Evolutionary conservation across 2,113 vertebrate species (phyloP).

Genomic region (Hemichromis elongatus): DNA sequence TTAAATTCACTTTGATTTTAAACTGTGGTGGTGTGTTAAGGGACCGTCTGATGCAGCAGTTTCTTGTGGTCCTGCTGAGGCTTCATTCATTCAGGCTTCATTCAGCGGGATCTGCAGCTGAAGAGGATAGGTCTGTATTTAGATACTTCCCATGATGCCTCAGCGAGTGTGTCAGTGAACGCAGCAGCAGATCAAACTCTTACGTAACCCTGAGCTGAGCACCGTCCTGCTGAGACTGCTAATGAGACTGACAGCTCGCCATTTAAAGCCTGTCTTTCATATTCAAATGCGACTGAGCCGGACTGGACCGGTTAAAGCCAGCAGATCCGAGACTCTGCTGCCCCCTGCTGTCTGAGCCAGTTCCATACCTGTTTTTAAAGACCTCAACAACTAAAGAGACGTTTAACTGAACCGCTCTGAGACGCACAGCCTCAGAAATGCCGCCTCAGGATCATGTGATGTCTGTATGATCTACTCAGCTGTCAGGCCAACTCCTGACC

Average conservation of each 20-base stretch:
- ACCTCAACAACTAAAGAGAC: background rate
- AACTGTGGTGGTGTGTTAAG: background rate
- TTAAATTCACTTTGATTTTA: background rate
- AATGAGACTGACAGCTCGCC: background rate
- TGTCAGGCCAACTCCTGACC: background rate
- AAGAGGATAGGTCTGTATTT: background rate
- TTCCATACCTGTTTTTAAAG: background rate
- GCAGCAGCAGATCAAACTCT: background rate
- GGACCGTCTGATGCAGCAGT: background rate
- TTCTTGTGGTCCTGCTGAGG: background rate
- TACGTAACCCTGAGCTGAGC: background rate
- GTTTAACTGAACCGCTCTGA: background rate
- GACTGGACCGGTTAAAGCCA: background rate
- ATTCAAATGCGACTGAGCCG: background rate
- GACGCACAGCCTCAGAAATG: background rate
- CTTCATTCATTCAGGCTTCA: background rate
- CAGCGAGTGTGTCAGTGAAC: conserved; percentile 1
- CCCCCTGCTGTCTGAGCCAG: conserved; percentile 1
- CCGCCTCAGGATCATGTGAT: background rate
- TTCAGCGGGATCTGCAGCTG: background rate
- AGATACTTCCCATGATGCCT: conserved; percentile 35
- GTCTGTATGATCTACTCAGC: background rate
- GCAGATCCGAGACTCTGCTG: background rate
- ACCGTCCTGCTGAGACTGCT: conserved; percentile 13
- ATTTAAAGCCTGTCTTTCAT: background rate